These are phyloP conservation scores for Leucozona laternaria DNA, from an alignment of 2,888 invertebrate species.

Conservation along the genomic window DNA sequence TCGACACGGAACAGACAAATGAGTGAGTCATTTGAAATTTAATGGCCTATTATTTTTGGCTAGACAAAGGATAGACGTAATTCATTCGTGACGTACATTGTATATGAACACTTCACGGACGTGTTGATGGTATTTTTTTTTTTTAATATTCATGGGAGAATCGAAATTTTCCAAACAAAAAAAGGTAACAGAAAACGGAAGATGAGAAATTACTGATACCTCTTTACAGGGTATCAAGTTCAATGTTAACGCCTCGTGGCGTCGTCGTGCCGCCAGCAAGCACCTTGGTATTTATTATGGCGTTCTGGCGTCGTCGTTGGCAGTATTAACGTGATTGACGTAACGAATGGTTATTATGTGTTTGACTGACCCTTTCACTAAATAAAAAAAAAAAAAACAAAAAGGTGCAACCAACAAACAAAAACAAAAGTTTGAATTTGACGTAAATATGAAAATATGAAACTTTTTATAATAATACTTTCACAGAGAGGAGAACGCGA, in stretches of 20 bases:
- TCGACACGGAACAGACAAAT: not conserved
- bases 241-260: not conserved
- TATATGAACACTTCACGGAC: not conserved
- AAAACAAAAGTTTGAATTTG: not conserved
- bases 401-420: conserved; percentile 14
- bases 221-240: conserved; percentile 15
- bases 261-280: not conserved
- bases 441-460: conserved; percentile 24
- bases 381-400: conserved; percentile 1
- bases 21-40: not conserved
- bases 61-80: conserved; percentile 24
- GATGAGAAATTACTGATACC: conserved; percentile 1
- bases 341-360: not conserved
- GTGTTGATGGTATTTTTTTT: conserved; percentile 6
- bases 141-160: not conserved
- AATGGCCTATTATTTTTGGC: conserved; percentile 21
- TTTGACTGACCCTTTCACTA: conserved; percentile 22
- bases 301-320: not conserved
- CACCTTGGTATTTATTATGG: not conserved
- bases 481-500: not conserved
- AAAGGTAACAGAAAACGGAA: not conserved
- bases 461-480: conserved; percentile 1
- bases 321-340: conserved; percentile 5
- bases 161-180: not conserved
- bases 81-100: not conserved